phyloP scores from a whole-genome alignment of 2,113 vertebrate species.

The Phylloscopus trochilus region DNA sequence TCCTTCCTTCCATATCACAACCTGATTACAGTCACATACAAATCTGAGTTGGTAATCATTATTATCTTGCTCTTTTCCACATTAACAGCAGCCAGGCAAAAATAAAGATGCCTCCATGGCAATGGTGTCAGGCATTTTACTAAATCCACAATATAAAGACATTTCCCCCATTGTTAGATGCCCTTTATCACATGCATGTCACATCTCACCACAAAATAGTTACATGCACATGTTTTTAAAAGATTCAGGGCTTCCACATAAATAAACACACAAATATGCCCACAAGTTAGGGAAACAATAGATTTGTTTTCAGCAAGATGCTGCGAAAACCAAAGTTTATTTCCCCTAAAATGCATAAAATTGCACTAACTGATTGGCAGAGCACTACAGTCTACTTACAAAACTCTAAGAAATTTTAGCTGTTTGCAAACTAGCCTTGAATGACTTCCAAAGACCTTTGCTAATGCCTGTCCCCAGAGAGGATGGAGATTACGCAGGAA shows the following conservation, averaged over 20 bases:
- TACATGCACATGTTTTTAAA: slow-evolving; percentile 17
- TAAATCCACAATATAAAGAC: background rate
- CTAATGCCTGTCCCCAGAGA: background rate
- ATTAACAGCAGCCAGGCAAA: background rate
- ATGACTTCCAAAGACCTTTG: slow-evolving; percentile 11
- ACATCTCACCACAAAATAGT: background rate
- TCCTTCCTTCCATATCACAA: background rate
- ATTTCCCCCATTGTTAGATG: background rate
- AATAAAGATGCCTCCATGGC: background rate
- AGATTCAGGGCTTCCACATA: background rate
- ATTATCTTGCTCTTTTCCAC: slow-evolving; percentile 15
- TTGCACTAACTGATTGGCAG: slow-evolving; percentile 58
- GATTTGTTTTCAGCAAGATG: slow-evolving; percentile 52
- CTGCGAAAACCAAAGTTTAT: slow-evolving; percentile 30
- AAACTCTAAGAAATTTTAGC: slow-evolving; percentile 47
- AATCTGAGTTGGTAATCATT: background rate
- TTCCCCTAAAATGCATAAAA: slow-evolving; percentile 39
- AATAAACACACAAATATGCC: background rate
- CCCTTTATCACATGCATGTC: background rate
- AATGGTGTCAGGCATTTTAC: background rate
- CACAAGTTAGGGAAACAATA: slow-evolving; percentile 37
- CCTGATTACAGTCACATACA: background rate
- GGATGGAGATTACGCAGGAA: background rate
- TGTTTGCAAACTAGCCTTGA: slow-evolving; percentile 22
- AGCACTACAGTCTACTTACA: background rate